Base-by-base conservation (phyloP, 2,113 vertebrate genomes). In the Ctenodactylus gundi region DNA sequence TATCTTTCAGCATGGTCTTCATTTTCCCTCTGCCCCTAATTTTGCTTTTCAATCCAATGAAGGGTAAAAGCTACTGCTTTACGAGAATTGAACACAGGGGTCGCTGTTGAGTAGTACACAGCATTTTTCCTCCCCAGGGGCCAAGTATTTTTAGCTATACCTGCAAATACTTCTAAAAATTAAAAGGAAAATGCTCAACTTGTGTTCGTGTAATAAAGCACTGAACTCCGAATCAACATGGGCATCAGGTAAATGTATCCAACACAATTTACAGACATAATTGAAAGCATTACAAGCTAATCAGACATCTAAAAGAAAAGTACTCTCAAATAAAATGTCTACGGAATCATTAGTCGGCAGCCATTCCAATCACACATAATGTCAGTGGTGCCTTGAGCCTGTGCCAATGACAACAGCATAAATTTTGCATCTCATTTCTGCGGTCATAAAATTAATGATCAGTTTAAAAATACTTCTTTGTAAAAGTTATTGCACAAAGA, bases 371-470 rank as follows among this genome's bases (percentile, higher is more conserved):
- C 98, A 97, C 98, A 98, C 96, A 97, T 98, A 98, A 98, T 98
- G 98, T 98, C 98, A 98, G 97, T 90, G 95, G 98, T 96, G 98
- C 98, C 98, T 98, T 98, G 98, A 98, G 98, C 97, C 96, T 96
- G 93, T 98, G 98, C 98, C 98, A 99, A 98, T 97, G 98, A 98
- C 98, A 99, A 98, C 98, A 98, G 98, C 98, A 99, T 98, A 98
- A 99, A 98, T 98, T 98, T 97, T 98, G 98, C 97, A 98, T 98
- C 98, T 98, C 98, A 98, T 98, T 99, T 98, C 98, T 98, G 90
- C 94, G 98, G 98, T 96, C 98, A 98, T 99, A 99, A 98, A 99
- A 99, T 99, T 98, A 99, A 99, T 98, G 98, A 98, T 98, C 98
- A 98, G 98, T 98, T 98, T 98, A 98, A 98, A 99, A 98, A 98